Evolutionary conservation across 2,888 invertebrate species (phyloP).

Genomic region (Cremastinae sp.): DNA sequence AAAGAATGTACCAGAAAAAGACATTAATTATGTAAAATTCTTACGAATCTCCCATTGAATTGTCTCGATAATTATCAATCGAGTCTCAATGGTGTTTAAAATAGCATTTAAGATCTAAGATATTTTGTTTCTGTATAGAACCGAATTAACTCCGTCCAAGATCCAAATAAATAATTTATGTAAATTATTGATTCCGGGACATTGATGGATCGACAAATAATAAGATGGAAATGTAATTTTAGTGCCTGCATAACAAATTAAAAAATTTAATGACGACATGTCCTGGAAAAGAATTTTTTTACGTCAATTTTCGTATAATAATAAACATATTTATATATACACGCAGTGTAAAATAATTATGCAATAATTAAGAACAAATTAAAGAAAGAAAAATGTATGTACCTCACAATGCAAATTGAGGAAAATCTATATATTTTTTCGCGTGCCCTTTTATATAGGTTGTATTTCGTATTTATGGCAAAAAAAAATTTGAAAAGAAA

Average conservation of each 20-base stretch:
- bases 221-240: background rate
- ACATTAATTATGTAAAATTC: slow-evolving; percentile 5
- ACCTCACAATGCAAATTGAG: slow-evolving; percentile 2
- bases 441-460: slow-evolving; percentile 14
- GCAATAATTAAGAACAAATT: slow-evolving; percentile 22
- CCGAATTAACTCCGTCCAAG: slow-evolving; percentile 1
- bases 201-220: background rate
- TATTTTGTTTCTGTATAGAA: background rate
- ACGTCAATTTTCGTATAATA: background rate
- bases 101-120: background rate
- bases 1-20: slow-evolving; percentile 24
- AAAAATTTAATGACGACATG: background rate
- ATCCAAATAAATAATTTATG: background rate
- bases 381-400: too few relatives aligned
- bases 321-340: slow-evolving; percentile 18
- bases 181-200: too few relatives aligned
- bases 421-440: slow-evolving; percentile 8
- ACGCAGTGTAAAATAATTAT: slow-evolving; percentile 14
- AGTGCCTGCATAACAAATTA: background rate
- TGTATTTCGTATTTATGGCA: slow-evolving; percentile 39
- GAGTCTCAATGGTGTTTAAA: background rate
- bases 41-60: background rate
- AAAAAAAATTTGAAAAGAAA: slow-evolving; percentile 48
- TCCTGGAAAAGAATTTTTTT: background rate
- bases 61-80: slow-evolving; percentile 25